Evolutionary conservation across 2,113 vertebrate species (phyloP).

Genomic region (Nannospalax galili): DNA sequence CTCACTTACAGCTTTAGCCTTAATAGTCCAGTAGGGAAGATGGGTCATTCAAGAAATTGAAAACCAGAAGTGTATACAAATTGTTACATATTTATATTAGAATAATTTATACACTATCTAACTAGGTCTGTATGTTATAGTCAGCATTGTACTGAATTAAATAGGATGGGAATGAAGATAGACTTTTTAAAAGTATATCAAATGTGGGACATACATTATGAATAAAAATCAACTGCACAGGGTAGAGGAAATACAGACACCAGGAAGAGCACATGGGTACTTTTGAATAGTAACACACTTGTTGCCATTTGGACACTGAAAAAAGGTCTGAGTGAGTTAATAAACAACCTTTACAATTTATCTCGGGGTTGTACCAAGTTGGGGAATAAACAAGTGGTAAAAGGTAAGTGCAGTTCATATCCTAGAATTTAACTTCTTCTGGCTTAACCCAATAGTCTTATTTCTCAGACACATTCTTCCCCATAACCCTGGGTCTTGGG

Average conservation of each 20-base stretch:
- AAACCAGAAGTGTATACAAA: not conserved
- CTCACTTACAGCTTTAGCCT: not conserved
- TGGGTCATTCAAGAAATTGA: not conserved
- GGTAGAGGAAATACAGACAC: not conserved
- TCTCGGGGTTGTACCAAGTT: not conserved
- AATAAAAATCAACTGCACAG: not conserved
- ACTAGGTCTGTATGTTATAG: not conserved
- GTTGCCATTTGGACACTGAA: not conserved
- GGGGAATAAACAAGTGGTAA: not conserved
- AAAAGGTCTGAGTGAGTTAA: not conserved
- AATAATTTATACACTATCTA: conserved; percentile 4
- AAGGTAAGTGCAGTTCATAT: not conserved
- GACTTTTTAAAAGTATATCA: not conserved
- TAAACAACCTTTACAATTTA: not conserved
- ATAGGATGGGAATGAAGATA: not conserved
- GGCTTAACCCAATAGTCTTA: not conserved
- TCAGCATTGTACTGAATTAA: not conserved
- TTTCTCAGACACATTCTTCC: not conserved
- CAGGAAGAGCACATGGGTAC: not conserved
- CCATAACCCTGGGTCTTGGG: not conserved
- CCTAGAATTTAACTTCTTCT: not conserved
- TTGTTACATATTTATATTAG: not conserved
- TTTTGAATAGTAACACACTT: not conserved
- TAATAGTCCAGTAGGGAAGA: not conserved
- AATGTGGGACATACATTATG: not conserved